Evolutionary conservation across 2,888 invertebrate genomes (phyloP), one percentile per base, ranked within the genome.

Genomic region (Coelinius sp.): DNA sequence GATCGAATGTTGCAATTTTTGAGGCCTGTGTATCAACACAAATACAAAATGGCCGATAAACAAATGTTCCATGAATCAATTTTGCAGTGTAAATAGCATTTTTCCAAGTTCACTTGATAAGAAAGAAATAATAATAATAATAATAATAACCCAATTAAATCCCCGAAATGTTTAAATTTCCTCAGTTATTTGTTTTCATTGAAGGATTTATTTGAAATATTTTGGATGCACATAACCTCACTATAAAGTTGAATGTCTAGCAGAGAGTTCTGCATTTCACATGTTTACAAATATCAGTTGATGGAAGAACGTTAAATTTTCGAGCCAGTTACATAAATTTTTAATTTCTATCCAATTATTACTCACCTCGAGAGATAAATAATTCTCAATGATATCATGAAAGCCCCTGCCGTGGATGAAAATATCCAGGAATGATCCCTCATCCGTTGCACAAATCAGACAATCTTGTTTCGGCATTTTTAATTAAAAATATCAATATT

Each of bases 391-490:
- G 74, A 85, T 83, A 8, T 75, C 71, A 25, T 72, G 70, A 63
- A 84, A 76, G 20, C 56, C 35, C 17, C 76, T 73, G n/a, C 82
- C 83, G 25, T 81, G 78, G 2, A 78, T 56, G 1, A 82, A 81
- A 67, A 86, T 75, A 62, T 87, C 84, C 69, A 87, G 73, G 62
- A 87, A 82, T 41, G 86, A 75, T 38, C 87, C 86, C 74, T 86
- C 86, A 71, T 87, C 83, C 71, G 82, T 85, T 1, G 85, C 86
- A 72, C 87, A 87, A 17, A 87, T 73, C 59, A 84, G 82, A 77
- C 87, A 87, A 72, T 77, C 77, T 69, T 80, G 76, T 5, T 64
- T 72, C 56, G 83, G 63, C 87, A 87, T 83, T 35, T 35, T 27
- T 56, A 56, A 1, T 31, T 27, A 0, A 0, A 1, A 27, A 65